Percentiles rank a stretch among this genome's conserved stretches.
Conservation (phyloP, 2,113 vertebrate genomes). For the Desmodus rotundus region DNA sequence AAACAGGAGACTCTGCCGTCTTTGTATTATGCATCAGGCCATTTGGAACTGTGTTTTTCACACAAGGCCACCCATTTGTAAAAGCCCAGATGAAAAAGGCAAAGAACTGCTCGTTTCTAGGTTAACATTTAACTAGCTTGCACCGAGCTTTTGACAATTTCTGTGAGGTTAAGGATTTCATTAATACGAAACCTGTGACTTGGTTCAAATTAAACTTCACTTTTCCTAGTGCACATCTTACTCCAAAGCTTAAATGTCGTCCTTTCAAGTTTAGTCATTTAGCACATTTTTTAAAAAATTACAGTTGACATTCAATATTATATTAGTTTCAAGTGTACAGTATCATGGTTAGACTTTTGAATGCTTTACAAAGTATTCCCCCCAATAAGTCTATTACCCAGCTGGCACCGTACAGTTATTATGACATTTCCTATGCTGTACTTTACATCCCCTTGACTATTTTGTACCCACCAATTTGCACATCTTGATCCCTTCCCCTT, state of each 20-base stretch:
- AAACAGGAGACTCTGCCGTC: conserved; percentile 41
- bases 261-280: neutral
- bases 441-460: neutral
- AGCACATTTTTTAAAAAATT: neutral
- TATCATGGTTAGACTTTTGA: neutral
- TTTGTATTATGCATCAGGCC: neutral
- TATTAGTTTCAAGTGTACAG: neutral
- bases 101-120: neutral
- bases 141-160: neutral
- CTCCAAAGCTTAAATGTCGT: neutral
- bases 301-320: neutral
- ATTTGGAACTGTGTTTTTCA: neutral
- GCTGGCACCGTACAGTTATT: neutral
- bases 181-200: neutral
- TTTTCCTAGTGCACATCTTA: neutral
- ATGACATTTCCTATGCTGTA: neutral
- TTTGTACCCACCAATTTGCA: neutral
- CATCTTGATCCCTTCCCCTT: neutral
- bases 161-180: neutral
- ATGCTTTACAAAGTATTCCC: neutral
- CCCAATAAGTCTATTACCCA: neutral
- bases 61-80: neutral
- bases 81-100: neutral
- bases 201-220: neutral
- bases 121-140: conserved; percentile 24